Percentiles rank a stretch among this genome's conserved stretches.
Conservation (phyloP, 2,113 vertebrate genomes). For the Chionis minor region DNA sequence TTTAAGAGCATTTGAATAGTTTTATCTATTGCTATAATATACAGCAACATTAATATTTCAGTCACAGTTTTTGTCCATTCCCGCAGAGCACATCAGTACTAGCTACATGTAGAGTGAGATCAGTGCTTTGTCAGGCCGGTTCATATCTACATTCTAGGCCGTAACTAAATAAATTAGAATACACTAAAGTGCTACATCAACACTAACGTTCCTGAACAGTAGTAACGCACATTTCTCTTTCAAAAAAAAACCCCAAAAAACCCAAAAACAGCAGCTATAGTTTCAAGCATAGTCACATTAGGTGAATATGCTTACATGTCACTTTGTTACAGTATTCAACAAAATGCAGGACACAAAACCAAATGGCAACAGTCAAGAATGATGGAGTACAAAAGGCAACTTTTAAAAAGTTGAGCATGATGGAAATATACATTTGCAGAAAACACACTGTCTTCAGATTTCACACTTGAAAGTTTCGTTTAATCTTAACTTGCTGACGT, state of each 20-base stretch:
- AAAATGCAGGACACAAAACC: neutral
- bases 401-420: conserved; percentile 14
- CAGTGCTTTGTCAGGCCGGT: conserved; percentile 74
- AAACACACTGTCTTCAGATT: conserved; percentile 68
- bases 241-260: conserved; percentile 9
- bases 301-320: conserved; percentile 53
- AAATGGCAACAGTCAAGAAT: conserved; percentile 47
- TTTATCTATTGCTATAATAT: conserved; percentile 54
- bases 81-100: conserved; percentile 57
- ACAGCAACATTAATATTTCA: conserved; percentile 46
- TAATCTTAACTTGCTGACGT: conserved; percentile 86
- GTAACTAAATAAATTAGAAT: conserved; percentile 80
- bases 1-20: conserved; percentile 28
- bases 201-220: conserved; percentile 79
- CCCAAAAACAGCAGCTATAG: conserved; percentile 74
- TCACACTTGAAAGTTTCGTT: conserved; percentile 84
- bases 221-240: conserved; percentile 82
- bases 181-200: conserved; percentile 82
- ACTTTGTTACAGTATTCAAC: conserved; percentile 58
- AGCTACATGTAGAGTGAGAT: conserved; percentile 79
- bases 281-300: conserved; percentile 62
- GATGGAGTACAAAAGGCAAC: neutral
- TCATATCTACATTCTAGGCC: conserved; percentile 77
- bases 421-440: conserved; percentile 47
- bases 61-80: conserved; percentile 54